These are phyloP conservation scores for Lepus americanus DNA, from an alignment of 2,113 vertebrate species.

Conservation along the genomic window DNA sequence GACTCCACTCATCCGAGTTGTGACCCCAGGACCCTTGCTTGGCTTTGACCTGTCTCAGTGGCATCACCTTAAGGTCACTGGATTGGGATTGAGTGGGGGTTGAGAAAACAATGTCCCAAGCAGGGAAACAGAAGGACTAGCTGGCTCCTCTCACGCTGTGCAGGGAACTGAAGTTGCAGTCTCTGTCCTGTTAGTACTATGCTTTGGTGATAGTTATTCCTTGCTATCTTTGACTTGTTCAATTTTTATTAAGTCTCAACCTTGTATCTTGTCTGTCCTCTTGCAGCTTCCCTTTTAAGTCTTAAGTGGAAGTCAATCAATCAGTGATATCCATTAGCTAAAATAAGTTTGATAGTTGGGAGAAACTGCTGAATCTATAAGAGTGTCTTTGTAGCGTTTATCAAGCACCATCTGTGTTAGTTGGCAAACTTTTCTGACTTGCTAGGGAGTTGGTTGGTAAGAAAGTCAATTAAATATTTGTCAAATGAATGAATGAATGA, in stretches of 20 bases:
- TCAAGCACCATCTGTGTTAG: not conserved
- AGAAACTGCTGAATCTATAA: not conserved
- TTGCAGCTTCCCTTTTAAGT: not conserved
- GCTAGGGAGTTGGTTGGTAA: not conserved
- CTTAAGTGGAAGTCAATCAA: not conserved
- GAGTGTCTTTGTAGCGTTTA: not conserved
- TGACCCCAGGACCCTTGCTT: constrained; percentile 2
- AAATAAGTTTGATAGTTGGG: not conserved
- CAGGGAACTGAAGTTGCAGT: not conserved
- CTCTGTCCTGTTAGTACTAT: not conserved
- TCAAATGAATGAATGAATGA: not conserved
- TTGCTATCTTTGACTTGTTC: not conserved
- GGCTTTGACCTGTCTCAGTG: not conserved
- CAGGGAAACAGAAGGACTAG: not conserved
- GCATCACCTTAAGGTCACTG: not conserved
- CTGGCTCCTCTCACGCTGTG: not conserved
- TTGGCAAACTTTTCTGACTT: constrained; percentile 13
- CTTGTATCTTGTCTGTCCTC: not conserved
- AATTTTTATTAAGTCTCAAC: not conserved
- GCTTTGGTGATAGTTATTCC: not conserved
- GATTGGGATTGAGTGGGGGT: too few species aligned
- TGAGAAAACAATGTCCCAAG: not conserved
- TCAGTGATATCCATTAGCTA: not conserved
- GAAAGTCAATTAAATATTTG: constrained; percentile 28
- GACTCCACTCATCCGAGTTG: not conserved